Percentiles rank a stretch among this genome's conserved stretches.
Conservation (phyloP, 2,113 vertebrate genomes). For the Marmota monax region DNA sequence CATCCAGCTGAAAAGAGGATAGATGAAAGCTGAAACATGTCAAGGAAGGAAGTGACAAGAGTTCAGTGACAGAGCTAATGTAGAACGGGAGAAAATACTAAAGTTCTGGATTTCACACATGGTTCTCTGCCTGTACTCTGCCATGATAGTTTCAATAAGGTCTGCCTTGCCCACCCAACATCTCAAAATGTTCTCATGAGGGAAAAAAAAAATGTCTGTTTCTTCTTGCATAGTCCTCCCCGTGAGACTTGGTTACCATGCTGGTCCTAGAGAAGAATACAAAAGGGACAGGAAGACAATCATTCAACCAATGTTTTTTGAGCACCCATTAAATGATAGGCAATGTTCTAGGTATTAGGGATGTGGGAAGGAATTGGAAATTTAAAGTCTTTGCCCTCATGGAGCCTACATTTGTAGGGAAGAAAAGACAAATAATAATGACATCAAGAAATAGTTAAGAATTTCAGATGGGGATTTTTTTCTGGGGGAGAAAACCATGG, state of each 20-base stretch:
- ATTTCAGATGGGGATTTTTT: background rate
- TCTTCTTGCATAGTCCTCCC: background rate
- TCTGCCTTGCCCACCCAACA: background rate
- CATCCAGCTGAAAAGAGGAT: background rate
- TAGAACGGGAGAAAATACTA: background rate
- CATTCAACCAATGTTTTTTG: background rate
- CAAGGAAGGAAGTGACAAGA: background rate
- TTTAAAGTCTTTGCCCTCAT: background rate
- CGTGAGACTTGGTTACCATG: background rate
- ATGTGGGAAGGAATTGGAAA: background rate
- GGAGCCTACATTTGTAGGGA: background rate
- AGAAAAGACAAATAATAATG: background rate
- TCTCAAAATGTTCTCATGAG: background rate
- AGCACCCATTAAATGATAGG: background rate
- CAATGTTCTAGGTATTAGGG: background rate
- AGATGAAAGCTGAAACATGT: background rate
- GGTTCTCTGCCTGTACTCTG: background rate
- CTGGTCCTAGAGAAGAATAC: background rate
- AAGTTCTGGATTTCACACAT: background rate
- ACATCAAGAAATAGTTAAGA: background rate
- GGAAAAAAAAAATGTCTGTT: background rate
- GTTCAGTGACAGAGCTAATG: background rate
- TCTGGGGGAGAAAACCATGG: background rate
- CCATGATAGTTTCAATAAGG: background rate
- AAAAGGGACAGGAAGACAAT: background rate